A percentile compares a stretch with the other conserved stretches of the same genome.
phyloP scores from a whole-genome alignment of 1,140 invertebrate species.

The Leptopilina clavipes region DNA sequence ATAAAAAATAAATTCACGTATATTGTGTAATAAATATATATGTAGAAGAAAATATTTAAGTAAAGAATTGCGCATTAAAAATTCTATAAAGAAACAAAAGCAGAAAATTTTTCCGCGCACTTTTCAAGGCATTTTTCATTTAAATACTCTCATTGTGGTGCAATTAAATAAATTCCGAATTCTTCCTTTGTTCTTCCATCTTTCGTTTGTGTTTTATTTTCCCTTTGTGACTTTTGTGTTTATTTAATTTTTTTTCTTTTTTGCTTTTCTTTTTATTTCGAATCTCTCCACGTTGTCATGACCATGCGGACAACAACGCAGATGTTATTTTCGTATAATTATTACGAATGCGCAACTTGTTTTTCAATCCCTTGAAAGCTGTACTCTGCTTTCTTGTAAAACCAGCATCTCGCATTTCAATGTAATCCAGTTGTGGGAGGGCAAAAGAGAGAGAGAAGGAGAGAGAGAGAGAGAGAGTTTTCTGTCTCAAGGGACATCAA shows the following conservation, averaged over 20 bases:
- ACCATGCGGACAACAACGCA: constrained; percentile 1
- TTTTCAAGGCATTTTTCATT: too few relatives aligned
- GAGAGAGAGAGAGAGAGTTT: background rate
- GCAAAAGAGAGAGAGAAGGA: too few relatives aligned
- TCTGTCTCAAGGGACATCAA: constrained; percentile 15
- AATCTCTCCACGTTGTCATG: constrained; percentile 6
- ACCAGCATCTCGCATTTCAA: constrained; percentile 44
- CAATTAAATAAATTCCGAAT: too few relatives aligned
- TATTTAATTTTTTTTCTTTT: background rate
- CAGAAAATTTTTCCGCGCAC: too few relatives aligned
- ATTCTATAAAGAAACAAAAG: too few relatives aligned
- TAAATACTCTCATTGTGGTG: too few relatives aligned
- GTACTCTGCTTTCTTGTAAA: background rate
- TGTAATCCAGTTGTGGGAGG: constrained; percentile 40
- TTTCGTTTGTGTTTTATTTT: too few relatives aligned
- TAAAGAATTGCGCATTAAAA: too few relatives aligned
- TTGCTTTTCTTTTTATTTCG: background rate
- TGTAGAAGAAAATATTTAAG: too few relatives aligned
- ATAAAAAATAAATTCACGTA: too few relatives aligned
- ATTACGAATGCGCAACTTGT: constrained; percentile 45
- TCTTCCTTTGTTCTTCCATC: too few relatives aligned
- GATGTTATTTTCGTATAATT: constrained; percentile 38
- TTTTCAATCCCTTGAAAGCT: constrained; percentile 41
- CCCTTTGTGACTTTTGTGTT: background rate
- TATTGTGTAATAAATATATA: too few relatives aligned